Conservation (phyloP, 2,888 invertebrate species). For the Thecophora atra region DNA sequence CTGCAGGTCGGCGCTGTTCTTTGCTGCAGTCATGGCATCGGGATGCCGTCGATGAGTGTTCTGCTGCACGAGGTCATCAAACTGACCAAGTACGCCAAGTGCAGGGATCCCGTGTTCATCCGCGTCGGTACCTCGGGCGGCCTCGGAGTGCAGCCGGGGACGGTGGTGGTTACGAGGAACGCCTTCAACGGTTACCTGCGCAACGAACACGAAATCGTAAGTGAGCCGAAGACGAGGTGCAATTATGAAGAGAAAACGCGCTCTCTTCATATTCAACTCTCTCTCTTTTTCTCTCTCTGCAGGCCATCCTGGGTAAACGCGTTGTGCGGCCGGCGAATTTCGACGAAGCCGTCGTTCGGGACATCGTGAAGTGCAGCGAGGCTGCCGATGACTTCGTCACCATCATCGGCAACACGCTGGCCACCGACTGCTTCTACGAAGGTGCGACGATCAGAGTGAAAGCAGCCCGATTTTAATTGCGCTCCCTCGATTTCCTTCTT, state of each 20-base stretch:
- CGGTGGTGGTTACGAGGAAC: slow-evolving; percentile 90
- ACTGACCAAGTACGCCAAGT: slow-evolving; percentile 90
- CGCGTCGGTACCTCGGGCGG: slow-evolving; percentile 94
- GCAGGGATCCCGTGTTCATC: slow-evolving; percentile 87
- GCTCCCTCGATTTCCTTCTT: not conserved
- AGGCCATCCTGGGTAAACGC: slow-evolving; percentile 85
- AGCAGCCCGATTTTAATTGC: not conserved
- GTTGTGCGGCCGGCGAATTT: slow-evolving; percentile 83
- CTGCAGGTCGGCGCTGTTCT: slow-evolving; percentile 60
- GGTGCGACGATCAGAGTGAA: slow-evolving; percentile 63
- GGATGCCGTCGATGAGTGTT: slow-evolving; percentile 94
- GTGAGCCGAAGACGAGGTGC: slow-evolving; percentile 49
- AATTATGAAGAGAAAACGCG: no score
- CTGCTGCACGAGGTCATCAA: slow-evolving; percentile 96
- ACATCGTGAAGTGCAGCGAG: slow-evolving; percentile 52
- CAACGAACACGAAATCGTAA: slow-evolving; percentile 83
- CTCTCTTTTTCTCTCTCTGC: not conserved
- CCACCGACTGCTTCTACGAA: slow-evolving; percentile 84
- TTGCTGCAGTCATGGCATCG: slow-evolving; percentile 85
- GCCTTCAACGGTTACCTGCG: slow-evolving; percentile 87
- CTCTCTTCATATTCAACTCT: not conserved
- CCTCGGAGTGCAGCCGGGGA: slow-evolving; percentile 88
- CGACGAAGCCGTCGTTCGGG: slow-evolving; percentile 74
- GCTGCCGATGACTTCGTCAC: slow-evolving; percentile 66
- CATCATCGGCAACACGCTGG: slow-evolving; percentile 76